Evolutionary conservation across 1,140 invertebrate genomes (phyloP).

Genomic region (Caerostris extrusa): DNA sequence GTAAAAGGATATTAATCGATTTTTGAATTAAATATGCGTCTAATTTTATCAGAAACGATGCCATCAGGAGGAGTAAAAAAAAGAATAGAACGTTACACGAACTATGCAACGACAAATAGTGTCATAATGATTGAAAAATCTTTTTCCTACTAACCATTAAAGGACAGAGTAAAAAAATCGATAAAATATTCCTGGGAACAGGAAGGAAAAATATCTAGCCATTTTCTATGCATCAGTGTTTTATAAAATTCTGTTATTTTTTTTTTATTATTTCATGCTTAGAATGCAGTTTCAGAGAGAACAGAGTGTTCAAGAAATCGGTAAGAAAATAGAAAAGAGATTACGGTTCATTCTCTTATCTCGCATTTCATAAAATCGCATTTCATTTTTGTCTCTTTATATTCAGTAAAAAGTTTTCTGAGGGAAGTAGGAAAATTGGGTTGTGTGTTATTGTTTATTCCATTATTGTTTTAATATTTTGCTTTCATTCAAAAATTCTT

Average conservation of each 20-base stretch:
- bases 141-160: constrained; percentile 62
- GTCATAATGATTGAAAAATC: constrained; percentile 70
- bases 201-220: constrained; percentile 11
- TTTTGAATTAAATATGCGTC: constrained; percentile 47
- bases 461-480: constrained; percentile 12
- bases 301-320: constrained; percentile 43
- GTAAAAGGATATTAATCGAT: constrained; percentile 42
- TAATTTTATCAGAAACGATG: constrained; percentile 47
- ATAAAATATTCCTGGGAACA: constrained; percentile 46
- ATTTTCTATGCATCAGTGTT: constrained; percentile 67
- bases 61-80: neutral
- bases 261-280: neutral
- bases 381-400: constrained; percentile 58
- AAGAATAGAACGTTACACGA: constrained; percentile 35
- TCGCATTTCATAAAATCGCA: constrained; percentile 60
- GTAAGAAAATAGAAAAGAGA: constrained; percentile 72
- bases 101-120: constrained; percentile 62
- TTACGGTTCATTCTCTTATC: constrained; percentile 67
- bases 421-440: neutral
- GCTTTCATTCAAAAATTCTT: neutral
- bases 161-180: constrained; percentile 53
- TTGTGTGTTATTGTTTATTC: constrained; percentile 7
- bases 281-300: neutral
- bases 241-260: constrained; percentile 71
- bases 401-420: constrained; percentile 24